Evolutionary conservation across 2,113 vertebrate genomes (phyloP), one percentile per base, ranked within the genome.

Genomic region (Bufo gargarizans): DNA sequence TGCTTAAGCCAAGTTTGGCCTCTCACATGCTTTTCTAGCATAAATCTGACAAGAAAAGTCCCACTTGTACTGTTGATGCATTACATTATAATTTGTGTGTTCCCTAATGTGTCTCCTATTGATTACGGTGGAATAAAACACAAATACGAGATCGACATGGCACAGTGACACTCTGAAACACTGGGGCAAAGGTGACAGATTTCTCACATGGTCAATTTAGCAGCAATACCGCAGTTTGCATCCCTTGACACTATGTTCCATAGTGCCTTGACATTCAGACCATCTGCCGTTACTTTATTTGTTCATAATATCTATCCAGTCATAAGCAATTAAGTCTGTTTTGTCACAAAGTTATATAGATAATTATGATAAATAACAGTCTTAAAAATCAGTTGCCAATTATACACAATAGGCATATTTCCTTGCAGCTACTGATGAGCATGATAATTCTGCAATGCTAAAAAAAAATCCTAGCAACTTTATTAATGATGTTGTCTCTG

Each of bases 301-400:
- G 93, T 93, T 93, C 91, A 90, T 94, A 93, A 93, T 92, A 93
- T 89, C 89, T 93, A 93, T 91, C 93, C 92, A 95, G 93, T 95
- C 94, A 94, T 93, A 95, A 94, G 92, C 93, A 95, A 96, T 96
- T 95, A 95, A 94, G 93, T 65, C 45, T 93, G 91, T 93, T 95
- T 94, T 95, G 90, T 91, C 93, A 94, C 92, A 93, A 93, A 95
- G 94, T 94, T 92, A 93, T 90, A 91, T 76, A 94, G 94, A 95
- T 95, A 95, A 96, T 95, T 94, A 95, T 95, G 95, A 96, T 95
- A 93, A 95, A 95, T 94, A 93, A 94, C 92, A 91, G 91, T 90
- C 92, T 95, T 93, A 90, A 93, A 92, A 94, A 93, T 91, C 93
- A 85, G 63, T 90, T 91, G 90, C 91, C 93, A 94, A 95, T 94